These are phyloP conservation scores for Glyptemys insculpta DNA, from an alignment of 2,797 vertebrate species.

Conservation along the genomic window DNA sequence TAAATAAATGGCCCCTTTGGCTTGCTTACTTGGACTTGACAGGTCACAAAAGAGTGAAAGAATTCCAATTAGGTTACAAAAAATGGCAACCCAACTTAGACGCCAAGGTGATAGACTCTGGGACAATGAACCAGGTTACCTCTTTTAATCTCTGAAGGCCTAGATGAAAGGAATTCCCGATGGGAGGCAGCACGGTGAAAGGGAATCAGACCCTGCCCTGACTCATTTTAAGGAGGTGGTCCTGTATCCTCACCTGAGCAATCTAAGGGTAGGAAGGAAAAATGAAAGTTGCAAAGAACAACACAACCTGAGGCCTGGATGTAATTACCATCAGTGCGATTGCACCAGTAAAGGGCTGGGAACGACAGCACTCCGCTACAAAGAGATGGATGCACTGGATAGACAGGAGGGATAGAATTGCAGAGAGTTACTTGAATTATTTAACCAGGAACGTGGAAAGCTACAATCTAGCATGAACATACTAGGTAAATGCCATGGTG, in stretches of 20 bases:
- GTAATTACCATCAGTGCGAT: background rate
- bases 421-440: background rate
- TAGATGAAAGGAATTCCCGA: background rate
- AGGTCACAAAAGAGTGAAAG: background rate
- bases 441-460: background rate
- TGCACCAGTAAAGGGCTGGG: background rate
- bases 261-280: background rate
- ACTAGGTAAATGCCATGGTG: background rate
- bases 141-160: background rate
- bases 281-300: background rate
- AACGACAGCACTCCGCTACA: background rate
- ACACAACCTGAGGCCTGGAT: background rate
- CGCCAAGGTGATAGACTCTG: background rate
- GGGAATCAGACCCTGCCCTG: background rate
- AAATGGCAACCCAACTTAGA: background rate
- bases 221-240: background rate
- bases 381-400: background rate
- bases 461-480: background rate
- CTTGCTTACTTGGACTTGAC: background rate
- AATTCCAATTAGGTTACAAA: background rate
- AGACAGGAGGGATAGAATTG: background rate
- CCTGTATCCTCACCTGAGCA: background rate
- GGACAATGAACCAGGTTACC: background rate
- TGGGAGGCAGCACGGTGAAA: background rate
- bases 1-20: background rate